These are phyloP conservation scores for Pseudomyrmex flavicornis DNA, from an alignment of 1,140 invertebrate genomes.

Conservation along the genomic window DNA sequence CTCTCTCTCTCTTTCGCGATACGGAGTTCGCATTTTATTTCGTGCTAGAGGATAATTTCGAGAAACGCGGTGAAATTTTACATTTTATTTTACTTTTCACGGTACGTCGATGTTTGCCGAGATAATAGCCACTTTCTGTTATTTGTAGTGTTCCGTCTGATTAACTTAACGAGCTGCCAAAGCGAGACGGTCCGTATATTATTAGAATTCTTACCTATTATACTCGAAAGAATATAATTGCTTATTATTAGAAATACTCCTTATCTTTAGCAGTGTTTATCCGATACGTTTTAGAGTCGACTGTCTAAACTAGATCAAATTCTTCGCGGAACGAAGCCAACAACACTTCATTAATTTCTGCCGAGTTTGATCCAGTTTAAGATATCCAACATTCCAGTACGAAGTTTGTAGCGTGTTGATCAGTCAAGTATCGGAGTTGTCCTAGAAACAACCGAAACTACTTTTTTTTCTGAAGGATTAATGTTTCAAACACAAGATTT, in stretches of 20 bases:
- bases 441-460: constrained; percentile 20
- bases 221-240: constrained; percentile 6
- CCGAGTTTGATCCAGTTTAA: constrained; percentile 47
- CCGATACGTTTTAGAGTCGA: constrained; percentile 10
- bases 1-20: not conserved
- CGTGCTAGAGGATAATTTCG: constrained; percentile 29
- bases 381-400: constrained; percentile 43
- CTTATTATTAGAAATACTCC: constrained; percentile 42
- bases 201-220: constrained; percentile 28
- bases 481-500: not conserved
- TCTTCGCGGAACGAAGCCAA: constrained; percentile 36
- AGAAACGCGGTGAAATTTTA: constrained; percentile 22
- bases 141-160: not conserved
- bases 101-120: not conserved
- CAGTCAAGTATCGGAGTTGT: constrained; percentile 35
- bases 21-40: constrained; percentile 27
- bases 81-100: constrained; percentile 33
- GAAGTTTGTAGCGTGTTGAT: constrained; percentile 43
- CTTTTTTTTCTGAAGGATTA: not conserved
- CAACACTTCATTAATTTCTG: constrained; percentile 48
- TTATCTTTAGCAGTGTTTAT: constrained; percentile 34
- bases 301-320: constrained; percentile 46
- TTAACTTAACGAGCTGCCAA: constrained; percentile 2
- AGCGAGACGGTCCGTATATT: constrained; percentile 1
- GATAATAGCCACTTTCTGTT: constrained; percentile 41